Percentiles rank a stretch among this genome's conserved stretches.
phyloP scores from a whole-genome alignment of 1,140 invertebrate genomes.

The Apis laboriosa region DNA sequence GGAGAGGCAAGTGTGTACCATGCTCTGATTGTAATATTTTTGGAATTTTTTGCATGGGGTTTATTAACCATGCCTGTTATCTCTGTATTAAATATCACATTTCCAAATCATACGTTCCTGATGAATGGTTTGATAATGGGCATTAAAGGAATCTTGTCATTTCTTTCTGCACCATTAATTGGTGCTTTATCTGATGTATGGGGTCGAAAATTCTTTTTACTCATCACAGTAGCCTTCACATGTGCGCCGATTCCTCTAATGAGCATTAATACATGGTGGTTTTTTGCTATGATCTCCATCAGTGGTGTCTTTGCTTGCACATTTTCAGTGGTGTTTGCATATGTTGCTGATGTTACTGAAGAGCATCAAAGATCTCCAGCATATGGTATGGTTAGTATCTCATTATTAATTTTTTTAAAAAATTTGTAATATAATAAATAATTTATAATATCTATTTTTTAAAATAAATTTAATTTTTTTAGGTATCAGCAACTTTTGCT shows the following conservation, averaged over 20 bases:
- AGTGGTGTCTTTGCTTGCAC: constrained; percentile 99
- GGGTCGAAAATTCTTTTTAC: constrained; percentile 98
- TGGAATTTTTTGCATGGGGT: constrained; percentile 99
- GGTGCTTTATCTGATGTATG: constrained; percentile 98
- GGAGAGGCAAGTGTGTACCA: constrained; percentile 98
- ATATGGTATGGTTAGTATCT: constrained; percentile 92
- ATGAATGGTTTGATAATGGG: constrained; percentile 99
- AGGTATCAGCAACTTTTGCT: constrained; percentile 98
- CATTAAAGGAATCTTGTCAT: constrained; percentile 98
- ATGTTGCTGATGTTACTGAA: constrained; percentile 99
- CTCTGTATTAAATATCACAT: constrained; percentile 97
- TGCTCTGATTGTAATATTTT: constrained; percentile 98
- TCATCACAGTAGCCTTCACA: constrained; percentile 99
- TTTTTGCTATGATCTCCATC: constrained; percentile 99
- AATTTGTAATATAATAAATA: background rate
- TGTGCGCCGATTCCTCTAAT: constrained; percentile 99
- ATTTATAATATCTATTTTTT: background rate
- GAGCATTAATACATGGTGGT: constrained; percentile 99
- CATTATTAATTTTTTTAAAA: constrained; percentile 7
- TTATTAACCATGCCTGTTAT: constrained; percentile 99
- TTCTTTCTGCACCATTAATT: constrained; percentile 97
- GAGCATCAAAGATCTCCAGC: constrained; percentile 97
- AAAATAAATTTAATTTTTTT: constrained; percentile 33
- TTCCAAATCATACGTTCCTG: constrained; percentile 99
- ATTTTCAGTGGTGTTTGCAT: constrained; percentile 99